Percentiles rank a stretch among this genome's conserved stretches.
Conservation (phyloP, 2,888 invertebrate species). For the Argyra leucocephala region DNA sequence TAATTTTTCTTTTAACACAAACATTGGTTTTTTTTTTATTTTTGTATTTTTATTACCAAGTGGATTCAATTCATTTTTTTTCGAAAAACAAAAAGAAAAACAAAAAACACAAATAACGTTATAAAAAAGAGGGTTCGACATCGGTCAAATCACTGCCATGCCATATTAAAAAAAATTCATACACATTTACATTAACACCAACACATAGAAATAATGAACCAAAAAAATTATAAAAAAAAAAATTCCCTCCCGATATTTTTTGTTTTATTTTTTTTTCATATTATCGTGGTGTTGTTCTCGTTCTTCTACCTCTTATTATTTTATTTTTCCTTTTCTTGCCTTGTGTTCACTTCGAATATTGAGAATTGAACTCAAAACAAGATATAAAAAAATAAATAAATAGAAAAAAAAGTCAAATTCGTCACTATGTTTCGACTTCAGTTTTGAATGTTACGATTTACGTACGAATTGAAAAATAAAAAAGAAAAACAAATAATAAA, state of each 20-base stretch:
- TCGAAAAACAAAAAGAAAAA: no score
- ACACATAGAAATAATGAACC: background rate
- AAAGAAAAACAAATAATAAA: no score
- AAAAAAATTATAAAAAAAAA: background rate
- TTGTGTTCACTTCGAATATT: background rate
- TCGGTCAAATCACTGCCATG: conserved; percentile 4
- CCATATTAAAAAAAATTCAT: background rate
- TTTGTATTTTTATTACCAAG: background rate
- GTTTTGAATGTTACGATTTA: no score
- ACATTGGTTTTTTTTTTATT: background rate
- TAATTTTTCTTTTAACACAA: background rate
- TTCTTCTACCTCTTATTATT: background rate
- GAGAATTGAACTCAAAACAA: background rate
- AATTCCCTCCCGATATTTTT: background rate
- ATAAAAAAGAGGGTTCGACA: conserved; percentile 6
- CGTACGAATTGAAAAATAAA: no score
- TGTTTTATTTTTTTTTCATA: background rate
- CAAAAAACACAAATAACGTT: no score
- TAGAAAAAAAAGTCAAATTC: background rate
- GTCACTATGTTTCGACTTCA: no score
- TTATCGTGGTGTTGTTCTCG: background rate
- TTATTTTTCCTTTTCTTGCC: background rate
- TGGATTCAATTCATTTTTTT: no score
- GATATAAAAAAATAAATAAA: background rate
- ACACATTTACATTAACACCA: background rate